Base-by-base conservation (phyloP, 35 echinoderm and acorn worm genomes). In the Apostichopus californicus region DNA sequence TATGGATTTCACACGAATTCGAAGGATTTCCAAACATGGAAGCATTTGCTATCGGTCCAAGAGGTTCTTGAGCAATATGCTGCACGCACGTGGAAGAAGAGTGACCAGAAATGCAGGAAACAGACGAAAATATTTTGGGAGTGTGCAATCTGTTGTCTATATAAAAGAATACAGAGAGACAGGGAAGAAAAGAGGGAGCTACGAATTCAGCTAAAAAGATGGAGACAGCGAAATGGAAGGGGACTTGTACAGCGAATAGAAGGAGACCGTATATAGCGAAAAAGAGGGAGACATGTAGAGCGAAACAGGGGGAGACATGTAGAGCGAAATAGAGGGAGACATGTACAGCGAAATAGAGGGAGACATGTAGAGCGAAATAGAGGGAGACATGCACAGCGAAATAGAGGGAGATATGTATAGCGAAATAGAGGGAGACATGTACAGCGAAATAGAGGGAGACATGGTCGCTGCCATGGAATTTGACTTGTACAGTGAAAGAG, bases 341-440 rank as follows among this genome's bases (percentile, higher is more conserved):
- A 22, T 6, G 17, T 4, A 18, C 22, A 4, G 46, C 17, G 53
- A 55, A 4, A 77, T 7, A 4, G 55, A 17, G 1, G 58, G 3
- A 61, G 58, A 61, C 58, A 12, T 61, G 58, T 59, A 25, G 24
- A 25, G 24, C 24, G 24, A 25, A 25, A 25, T 25, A 25, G 24
- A 25, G 24, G 24, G 24, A 25, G 24, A 25, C 24, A 25, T 25
- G 24, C 1, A 25, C 1, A 25, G 24, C 24, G 24, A 25, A 25
- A 25, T 25, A 78, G 11, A 34, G 56, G 70, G 9, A 75, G 77
- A 46, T 14, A 68, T 7, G 72, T 58, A 93, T 17, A 53, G 26
- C 8, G 82, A 18, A 22, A 89, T n/a, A 89, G 87, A 63, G 86
- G 14, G 86, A 90, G 63, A 90, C 24, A 25, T 25, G 24, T 25